A percentile compares a stretch with the other conserved stretches of the same genome.
These are phyloP conservation scores for Rhagologus leucostigma DNA, from an alignment of 2,113 vertebrate genomes.

Conservation along the genomic window DNA sequence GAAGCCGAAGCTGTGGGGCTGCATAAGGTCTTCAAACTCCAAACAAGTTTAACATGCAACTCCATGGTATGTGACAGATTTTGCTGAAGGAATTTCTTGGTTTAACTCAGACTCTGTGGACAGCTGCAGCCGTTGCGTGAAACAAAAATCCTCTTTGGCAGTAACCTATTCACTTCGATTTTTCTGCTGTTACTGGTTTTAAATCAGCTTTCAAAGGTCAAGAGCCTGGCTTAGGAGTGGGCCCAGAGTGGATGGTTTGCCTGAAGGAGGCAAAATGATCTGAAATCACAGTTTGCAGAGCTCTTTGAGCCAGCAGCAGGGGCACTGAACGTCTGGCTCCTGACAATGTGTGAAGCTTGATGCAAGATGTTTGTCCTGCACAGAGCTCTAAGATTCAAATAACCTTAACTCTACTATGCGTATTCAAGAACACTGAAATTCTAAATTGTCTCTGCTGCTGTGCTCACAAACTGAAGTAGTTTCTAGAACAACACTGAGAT, in stretches of 20 bases:
- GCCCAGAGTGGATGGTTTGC: background rate
- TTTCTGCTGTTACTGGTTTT: constrained; percentile 2
- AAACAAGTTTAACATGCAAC: constrained; percentile 88
- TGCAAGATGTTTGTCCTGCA: background rate
- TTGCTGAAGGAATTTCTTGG: background rate
- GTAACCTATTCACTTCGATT: background rate
- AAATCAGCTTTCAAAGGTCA: constrained; percentile 22
- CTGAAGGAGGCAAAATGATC: background rate
- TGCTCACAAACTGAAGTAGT: background rate
- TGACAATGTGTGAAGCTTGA: background rate
- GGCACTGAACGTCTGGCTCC: background rate
- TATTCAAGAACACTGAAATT: background rate
- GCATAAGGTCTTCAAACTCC: constrained; percentile 97
- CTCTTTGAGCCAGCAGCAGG: background rate
- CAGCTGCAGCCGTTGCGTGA: background rate
- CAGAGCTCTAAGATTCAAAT: background rate
- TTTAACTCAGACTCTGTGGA: background rate
- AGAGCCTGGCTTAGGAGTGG: background rate
- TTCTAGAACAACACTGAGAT: background rate
- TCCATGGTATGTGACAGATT: constrained; percentile 83
- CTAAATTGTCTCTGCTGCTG: background rate
- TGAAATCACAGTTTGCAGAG: background rate
- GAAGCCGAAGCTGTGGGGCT: constrained; percentile 85
- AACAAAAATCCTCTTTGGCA: background rate
- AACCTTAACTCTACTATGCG: background rate